Conservation (phyloP, 2,888 invertebrate genomes). For the Pomacea canaliculata region DNA sequence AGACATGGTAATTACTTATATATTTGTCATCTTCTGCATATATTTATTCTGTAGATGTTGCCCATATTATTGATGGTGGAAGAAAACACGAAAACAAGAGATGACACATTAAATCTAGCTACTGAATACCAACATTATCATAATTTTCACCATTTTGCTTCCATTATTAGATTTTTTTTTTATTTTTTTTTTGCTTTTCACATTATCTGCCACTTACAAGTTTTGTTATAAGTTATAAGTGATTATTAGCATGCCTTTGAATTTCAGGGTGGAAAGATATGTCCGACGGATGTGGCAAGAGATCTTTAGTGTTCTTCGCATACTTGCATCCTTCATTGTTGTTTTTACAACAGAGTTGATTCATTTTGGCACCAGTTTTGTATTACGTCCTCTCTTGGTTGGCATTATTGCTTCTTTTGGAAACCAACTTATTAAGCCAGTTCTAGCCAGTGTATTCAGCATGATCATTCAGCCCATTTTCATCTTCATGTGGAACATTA, state of each 20-base stretch:
- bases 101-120: no score
- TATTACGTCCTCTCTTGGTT: conserved; percentile 17
- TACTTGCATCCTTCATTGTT: conserved; percentile 18
- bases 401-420: conserved; percentile 13
- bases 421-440: conserved; percentile 18
- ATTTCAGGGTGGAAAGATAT: conserved; percentile 20
- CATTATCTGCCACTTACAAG: no score
- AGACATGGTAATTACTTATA: no score
- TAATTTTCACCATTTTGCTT: no score
- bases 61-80: no score
- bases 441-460: conserved; percentile 19
- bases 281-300: conserved; percentile 22
- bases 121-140: no score
- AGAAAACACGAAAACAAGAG: no score
- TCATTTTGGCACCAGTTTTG: conserved; percentile 11
- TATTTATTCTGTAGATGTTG: no score
- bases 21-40: no score
- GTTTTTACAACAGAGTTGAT: conserved; percentile 11
- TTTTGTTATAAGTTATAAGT: no score
- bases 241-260: neutral
- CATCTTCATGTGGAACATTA: conserved; percentile 23
- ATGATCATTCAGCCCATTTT: conserved; percentile 21
- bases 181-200: no score
- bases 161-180: no score
- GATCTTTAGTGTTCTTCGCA: conserved; percentile 20